These are phyloP conservation scores for Petrocephalus sullivani DNA, from an alignment of 2,797 vertebrate genomes.

Conservation along the genomic window DNA sequence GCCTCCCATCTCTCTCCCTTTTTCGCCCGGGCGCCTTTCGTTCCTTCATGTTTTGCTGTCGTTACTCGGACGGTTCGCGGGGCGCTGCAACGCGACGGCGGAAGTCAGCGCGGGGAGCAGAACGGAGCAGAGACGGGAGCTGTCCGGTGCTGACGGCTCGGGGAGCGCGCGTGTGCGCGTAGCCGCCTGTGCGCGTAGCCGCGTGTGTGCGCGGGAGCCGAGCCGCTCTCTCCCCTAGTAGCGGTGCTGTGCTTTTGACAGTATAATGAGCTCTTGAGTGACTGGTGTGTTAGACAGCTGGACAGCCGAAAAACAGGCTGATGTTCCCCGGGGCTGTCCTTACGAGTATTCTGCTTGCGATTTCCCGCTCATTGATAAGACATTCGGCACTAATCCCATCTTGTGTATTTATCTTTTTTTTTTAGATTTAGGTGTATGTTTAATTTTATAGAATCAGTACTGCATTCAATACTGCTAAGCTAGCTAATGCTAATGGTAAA, in stretches of 20 bases:
- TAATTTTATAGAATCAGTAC: not conserved
- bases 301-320: slow-evolving; percentile 14
- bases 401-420: not conserved
- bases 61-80: slow-evolving; percentile 29
- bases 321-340: not conserved
- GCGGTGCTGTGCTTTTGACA: slow-evolving; percentile 14
- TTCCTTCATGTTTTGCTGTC: not conserved
- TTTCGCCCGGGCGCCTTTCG: slow-evolving; percentile 3
- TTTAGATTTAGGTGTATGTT: not conserved
- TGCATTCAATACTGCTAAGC: not conserved
- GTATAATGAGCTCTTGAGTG: slow-evolving; percentile 20
- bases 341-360: not conserved
- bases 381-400: not conserved
- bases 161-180: not conserved
- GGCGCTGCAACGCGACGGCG: slow-evolving; percentile 16
- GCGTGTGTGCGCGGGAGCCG: not conserved
- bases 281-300: slow-evolving; percentile 9
- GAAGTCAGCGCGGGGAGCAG: slow-evolving; percentile 33
- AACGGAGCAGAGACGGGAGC: not conserved
- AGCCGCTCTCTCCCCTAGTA: not conserved
- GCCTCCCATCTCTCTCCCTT: not conserved
- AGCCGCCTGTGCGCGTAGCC: not conserved
- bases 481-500: not conserved
- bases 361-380: not conserved
- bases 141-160: slow-evolving; percentile 6